phyloP scores from a whole-genome alignment of 1,140 invertebrate species.

The Drosophila asahinai region DNA sequence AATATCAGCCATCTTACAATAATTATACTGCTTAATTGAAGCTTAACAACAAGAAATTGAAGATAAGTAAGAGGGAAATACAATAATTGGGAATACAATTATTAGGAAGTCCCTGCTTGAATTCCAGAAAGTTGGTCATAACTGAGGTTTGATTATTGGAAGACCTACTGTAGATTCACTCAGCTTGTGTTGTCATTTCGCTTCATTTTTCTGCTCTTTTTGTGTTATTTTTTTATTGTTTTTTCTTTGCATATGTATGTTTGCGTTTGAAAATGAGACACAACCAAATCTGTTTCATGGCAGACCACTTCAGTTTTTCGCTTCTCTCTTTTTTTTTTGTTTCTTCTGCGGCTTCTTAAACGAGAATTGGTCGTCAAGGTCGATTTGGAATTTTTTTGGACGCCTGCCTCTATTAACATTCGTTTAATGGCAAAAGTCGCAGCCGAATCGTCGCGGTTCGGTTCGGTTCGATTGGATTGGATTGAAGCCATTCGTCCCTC shows the following conservation, averaged over 20 bases:
- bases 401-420: constrained; percentile 26
- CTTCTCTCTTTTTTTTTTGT: background rate
- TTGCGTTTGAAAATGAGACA: constrained; percentile 16
- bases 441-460: constrained; percentile 7
- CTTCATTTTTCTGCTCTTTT: constrained; percentile 14
- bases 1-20: background rate
- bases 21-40: background rate
- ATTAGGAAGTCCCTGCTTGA: too few relatives aligned
- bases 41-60: background rate
- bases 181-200: background rate
- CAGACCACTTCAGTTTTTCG: constrained; percentile 32
- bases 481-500: background rate
- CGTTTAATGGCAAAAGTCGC: constrained; percentile 42
- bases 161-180: constrained; percentile 3
- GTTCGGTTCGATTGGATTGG: constrained; percentile 6
- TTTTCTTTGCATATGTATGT: background rate
- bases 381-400: constrained; percentile 29
- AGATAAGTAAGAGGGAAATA: background rate
- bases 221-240: background rate
- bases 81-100: too few relatives aligned
- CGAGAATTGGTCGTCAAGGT: constrained; percentile 48
- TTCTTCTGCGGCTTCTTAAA: constrained; percentile 30
- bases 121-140: too few relatives aligned
- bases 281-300: constrained; percentile 52
- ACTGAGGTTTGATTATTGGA: background rate